These are phyloP conservation scores for Leptinotarsa rubiginosa DNA, from an alignment of 2,888 invertebrate genomes.

Conservation along the genomic window DNA sequence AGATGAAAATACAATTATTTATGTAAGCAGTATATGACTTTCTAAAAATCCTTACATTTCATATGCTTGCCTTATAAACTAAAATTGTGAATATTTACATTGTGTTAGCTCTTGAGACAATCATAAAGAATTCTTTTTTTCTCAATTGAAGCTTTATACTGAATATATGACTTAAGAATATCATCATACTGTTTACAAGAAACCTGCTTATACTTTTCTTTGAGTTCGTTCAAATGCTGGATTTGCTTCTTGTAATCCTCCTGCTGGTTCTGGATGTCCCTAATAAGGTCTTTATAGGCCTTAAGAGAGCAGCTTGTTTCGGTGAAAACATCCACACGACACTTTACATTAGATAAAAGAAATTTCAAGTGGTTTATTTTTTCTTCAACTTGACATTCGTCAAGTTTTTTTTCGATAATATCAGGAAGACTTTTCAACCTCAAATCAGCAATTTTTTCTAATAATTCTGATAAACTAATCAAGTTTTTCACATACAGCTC, in stretches of 20 bases:
- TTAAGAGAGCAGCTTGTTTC: constrained; percentile 64
- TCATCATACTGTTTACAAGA: constrained; percentile 65
- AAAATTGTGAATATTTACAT: constrained; percentile 25
- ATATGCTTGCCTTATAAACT: neutral
- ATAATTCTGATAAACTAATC: constrained; percentile 54
- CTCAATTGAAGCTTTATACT: constrained; percentile 62
- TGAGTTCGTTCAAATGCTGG: constrained; percentile 59
- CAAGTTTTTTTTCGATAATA: constrained; percentile 59
- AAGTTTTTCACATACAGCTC: constrained; percentile 61
- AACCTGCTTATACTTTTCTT: constrained; percentile 63
- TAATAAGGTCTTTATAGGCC: constrained; percentile 63
- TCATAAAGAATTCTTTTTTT: constrained; percentile 59
- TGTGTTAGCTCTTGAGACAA: constrained; percentile 33
- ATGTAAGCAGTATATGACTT: neutral
- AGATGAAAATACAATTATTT: constrained; percentile 8
- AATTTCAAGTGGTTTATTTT: constrained; percentile 62
- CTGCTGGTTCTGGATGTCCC: constrained; percentile 63
- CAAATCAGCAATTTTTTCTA: constrained; percentile 61
- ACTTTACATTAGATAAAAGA: constrained; percentile 54
- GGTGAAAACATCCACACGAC: constrained; percentile 62
- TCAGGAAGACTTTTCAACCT: constrained; percentile 59
- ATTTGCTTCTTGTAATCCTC: constrained; percentile 60
- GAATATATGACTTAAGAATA: constrained; percentile 63
- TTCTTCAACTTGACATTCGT: constrained; percentile 60
- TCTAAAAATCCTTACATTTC: neutral